Evolutionary conservation across 2,797 vertebrate species (phyloP).

Genomic region (Picus viridis): DNA sequence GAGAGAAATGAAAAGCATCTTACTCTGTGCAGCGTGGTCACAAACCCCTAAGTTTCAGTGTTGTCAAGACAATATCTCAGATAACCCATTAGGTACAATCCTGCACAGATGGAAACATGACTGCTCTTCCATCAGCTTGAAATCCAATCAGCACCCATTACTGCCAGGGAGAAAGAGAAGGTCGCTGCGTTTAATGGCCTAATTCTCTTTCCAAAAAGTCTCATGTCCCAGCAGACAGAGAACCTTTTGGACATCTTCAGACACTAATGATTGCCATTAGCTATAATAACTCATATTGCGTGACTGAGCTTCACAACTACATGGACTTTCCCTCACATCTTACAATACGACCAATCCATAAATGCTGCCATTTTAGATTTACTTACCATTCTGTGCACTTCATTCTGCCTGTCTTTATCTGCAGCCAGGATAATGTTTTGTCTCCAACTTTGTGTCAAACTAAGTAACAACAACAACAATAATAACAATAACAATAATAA

Average conservation of each 20-base stretch:
- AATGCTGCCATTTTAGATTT: neutral
- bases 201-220: neutral
- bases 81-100: neutral
- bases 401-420: neutral
- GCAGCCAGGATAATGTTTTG: neutral
- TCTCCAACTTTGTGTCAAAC: neutral
- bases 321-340: neutral
- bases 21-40: neutral
- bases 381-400: neutral
- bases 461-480: neutral
- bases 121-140: neutral
- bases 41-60: neutral
- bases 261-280: neutral
- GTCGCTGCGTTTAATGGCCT: neutral
- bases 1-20: neutral
- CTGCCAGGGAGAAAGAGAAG: neutral
- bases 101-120: neutral
- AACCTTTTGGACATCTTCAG: neutral
- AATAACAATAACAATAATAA: neutral
- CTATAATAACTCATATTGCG: neutral
- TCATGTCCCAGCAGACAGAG: neutral
- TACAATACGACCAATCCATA: neutral
- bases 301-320: fast-evolving
- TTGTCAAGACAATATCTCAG: neutral
- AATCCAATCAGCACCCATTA: neutral